Percentiles rank a stretch among this genome's conserved stretches.
phyloP scores from a whole-genome alignment of 2,888 invertebrate species.

The Ichneumoninae sp. region DNA sequence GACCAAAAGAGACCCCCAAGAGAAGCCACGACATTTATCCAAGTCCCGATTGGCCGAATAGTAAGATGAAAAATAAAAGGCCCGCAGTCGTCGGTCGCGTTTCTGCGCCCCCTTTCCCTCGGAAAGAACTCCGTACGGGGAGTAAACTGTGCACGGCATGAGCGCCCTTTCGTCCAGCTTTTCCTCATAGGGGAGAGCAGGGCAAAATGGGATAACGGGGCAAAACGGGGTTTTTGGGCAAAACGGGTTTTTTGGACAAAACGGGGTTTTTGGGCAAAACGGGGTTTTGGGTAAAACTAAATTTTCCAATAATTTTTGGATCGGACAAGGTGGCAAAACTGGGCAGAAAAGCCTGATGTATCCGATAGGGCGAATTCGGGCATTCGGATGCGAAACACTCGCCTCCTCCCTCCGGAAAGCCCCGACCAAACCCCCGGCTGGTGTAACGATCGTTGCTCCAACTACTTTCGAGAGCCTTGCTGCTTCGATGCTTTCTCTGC shows the following conservation, averaged over 20 bases:
- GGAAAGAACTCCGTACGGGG: constrained; percentile 40
- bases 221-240: too few relatives aligned
- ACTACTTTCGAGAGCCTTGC: constrained; percentile 48
- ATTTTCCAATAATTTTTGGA: too few relatives aligned
- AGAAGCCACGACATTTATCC: constrained; percentile 60
- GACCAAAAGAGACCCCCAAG: background rate
- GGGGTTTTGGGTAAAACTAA: too few relatives aligned
- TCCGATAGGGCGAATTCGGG: too few relatives aligned
- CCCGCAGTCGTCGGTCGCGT: constrained; percentile 12
- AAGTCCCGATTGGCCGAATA: constrained; percentile 56
- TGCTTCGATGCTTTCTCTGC: constrained; percentile 35
- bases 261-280: too few relatives aligned
- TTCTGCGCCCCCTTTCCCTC: constrained; percentile 28
- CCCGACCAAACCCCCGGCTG: background rate
- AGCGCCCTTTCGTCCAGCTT: constrained; percentile 46
- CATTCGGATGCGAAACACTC: constrained; percentile 54
- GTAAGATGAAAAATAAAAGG: constrained; percentile 57
- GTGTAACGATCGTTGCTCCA: constrained; percentile 54
- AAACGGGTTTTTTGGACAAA: too few relatives aligned
- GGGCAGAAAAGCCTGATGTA: too few relatives aligned
- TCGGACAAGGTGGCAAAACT: too few relatives aligned
- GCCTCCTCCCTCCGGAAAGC: background rate
- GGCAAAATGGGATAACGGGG: too few relatives aligned
- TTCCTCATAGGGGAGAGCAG: too few relatives aligned
- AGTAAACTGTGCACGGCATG: constrained; percentile 36